A percentile compares a stretch with the other conserved stretches of the same genome.
phyloP scores from a whole-genome alignment of 2,113 vertebrate genomes.

The Hucho hucho region DNA sequence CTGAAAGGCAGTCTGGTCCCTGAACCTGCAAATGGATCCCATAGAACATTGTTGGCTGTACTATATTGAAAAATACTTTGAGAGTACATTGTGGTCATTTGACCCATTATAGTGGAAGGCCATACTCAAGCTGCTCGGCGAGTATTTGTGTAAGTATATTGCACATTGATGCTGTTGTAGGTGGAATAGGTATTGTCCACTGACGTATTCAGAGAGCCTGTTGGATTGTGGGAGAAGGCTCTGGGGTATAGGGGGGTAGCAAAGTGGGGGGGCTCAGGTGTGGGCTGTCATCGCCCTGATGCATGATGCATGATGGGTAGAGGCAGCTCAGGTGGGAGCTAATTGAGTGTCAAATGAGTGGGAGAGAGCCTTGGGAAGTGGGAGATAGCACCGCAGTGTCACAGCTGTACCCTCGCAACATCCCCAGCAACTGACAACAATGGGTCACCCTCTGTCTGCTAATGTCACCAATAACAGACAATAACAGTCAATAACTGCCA shows the following conservation, averaged over 20 bases:
- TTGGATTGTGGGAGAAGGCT: constrained; percentile 1
- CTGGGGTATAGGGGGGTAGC: background rate
- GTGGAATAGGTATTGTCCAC: too few species aligned
- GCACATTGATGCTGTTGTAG: too few species aligned
- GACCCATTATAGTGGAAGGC: too few species aligned
- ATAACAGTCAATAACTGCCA: too few species aligned
- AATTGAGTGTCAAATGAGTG: constrained; percentile 73
- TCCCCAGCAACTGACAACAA: too few species aligned
- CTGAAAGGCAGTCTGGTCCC: too few species aligned
- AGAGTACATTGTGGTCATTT: too few species aligned
- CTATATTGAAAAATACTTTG: too few species aligned
- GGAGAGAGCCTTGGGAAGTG: constrained; percentile 19
- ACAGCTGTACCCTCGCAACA: background rate
- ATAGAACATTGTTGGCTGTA: too few species aligned
- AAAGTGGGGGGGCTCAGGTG: constrained; percentile 57
- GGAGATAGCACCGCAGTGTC: background rate
- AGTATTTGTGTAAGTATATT: background rate
- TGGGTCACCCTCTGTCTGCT: too few species aligned
- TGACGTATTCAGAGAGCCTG: background rate
- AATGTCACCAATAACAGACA: too few species aligned
- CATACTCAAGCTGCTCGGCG: background rate
- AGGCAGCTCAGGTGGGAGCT: constrained; percentile 70
- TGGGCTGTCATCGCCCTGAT: constrained; percentile 46
- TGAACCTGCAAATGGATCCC: too few species aligned
- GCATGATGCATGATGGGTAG: constrained; percentile 71